A percentile compares a stretch with the other conserved stretches of the same genome.
phyloP scores from a whole-genome alignment of 2,888 invertebrate species.

The Diloba caeruleocephala region DNA sequence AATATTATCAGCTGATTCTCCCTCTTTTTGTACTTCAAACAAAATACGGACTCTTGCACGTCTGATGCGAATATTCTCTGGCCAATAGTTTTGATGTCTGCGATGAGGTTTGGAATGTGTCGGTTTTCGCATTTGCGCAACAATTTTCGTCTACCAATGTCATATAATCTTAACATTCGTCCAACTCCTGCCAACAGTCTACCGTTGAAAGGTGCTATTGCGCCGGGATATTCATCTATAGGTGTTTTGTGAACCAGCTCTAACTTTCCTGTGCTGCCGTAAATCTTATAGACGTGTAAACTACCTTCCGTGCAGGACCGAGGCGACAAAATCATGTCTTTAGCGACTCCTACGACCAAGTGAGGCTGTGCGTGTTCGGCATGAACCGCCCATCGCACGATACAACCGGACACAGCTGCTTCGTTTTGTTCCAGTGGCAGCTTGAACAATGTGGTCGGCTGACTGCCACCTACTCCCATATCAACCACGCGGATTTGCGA shows the following conservation, averaged over 20 bases:
- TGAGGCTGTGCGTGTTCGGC: constrained; percentile 83
- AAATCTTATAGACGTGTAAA: constrained; percentile 95
- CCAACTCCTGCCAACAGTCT: constrained; percentile 97
- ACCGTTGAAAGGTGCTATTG: constrained; percentile 97
- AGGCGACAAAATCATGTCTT: constrained; percentile 96
- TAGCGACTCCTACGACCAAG: constrained; percentile 97
- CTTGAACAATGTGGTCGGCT: constrained; percentile 93
- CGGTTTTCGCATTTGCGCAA: constrained; percentile 99
- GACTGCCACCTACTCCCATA: constrained; percentile 90
- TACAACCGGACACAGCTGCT: constrained; percentile 96
- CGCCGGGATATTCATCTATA: constrained; percentile 97
- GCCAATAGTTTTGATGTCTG: constrained; percentile 97
- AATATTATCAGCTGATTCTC: constrained; percentile 99
- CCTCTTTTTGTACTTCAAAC: constrained; percentile 97
- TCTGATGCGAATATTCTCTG: constrained; percentile 98
- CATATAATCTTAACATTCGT: constrained; percentile 96
- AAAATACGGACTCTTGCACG: constrained; percentile 98
- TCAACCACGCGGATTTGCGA: constrained; percentile 96
- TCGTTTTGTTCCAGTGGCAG: constrained; percentile 98
- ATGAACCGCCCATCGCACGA: constrained; percentile 93
- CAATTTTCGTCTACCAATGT: constrained; percentile 97
- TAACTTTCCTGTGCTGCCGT: constrained; percentile 94
- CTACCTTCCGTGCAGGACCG: constrained; percentile 94
- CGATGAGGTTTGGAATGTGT: constrained; percentile 98
- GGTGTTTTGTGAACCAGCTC: constrained; percentile 98